These are phyloP conservation scores for Anagyrus pseudococci DNA, from an alignment of 2,888 invertebrate genomes.

Conservation along the genomic window DNA sequence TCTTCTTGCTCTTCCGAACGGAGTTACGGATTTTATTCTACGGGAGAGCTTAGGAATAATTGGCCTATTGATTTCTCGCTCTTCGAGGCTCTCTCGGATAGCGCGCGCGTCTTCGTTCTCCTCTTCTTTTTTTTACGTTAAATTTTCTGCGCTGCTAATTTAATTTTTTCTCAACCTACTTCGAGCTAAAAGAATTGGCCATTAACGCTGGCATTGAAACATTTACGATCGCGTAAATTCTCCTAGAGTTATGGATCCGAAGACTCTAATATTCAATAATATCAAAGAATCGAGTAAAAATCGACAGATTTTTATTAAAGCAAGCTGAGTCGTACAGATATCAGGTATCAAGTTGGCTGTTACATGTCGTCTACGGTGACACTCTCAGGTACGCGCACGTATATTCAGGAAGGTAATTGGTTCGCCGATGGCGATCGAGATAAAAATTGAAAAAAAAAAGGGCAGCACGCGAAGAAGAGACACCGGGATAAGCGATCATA, in stretches of 20 bases:
- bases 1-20: conserved; percentile 16
- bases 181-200: neutral
- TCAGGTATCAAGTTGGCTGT: too few species aligned
- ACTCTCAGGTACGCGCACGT: too few species aligned
- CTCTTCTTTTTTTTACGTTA: neutral
- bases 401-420: too few species aligned
- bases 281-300: too few species aligned
- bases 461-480: too few species aligned
- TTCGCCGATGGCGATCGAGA: too few species aligned
- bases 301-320: too few species aligned
- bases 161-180: neutral
- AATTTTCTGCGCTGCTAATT: neutral
- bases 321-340: too few species aligned
- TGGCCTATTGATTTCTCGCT: conserved; percentile 3
- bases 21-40: conserved; percentile 36
- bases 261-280: too few species aligned
- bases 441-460: too few species aligned
- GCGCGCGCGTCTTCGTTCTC: neutral
- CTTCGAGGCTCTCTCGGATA: neutral
- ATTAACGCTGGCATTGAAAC: neutral
- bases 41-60: conserved; percentile 11
- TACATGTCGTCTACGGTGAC: too few species aligned
- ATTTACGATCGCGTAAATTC: neutral
- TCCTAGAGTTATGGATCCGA: neutral
- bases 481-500: too few species aligned